Evolutionary conservation across 2,888 invertebrate species (phyloP).

Genomic region (Mylabris sibirica): DNA sequence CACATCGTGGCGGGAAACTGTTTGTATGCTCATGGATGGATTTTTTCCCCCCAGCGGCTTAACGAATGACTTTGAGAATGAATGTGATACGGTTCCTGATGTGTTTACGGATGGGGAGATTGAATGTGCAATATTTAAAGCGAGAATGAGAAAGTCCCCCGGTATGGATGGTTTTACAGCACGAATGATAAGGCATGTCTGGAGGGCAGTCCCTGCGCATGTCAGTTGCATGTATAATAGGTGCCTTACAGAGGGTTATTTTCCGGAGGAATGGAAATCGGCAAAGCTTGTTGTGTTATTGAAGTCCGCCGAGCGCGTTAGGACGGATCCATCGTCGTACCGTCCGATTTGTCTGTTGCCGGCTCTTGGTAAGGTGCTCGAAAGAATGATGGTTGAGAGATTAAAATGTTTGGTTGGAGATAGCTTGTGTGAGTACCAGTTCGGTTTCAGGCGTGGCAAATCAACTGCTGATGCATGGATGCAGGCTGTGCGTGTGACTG

Average conservation of each 20-base stretch:
- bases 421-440: conserved; percentile 16
- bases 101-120: conserved; percentile 14
- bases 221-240: conserved; percentile 14
- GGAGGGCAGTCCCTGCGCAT: conserved; percentile 7
- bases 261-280: conserved; percentile 15
- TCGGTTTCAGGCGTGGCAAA: conserved; percentile 22
- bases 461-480: conserved; percentile 27
- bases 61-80: conserved; percentile 7
- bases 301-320: conserved; percentile 8
- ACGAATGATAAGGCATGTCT: conserved; percentile 11
- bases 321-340: conserved; percentile 13
- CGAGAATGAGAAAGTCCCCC: conserved; percentile 17
- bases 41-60: conserved; percentile 1
- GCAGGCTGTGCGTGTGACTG: background rate
- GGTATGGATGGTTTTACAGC: conserved; percentile 23
- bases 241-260: background rate
- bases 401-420: background rate
- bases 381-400: conserved; percentile 19
- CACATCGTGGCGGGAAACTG: conserved; percentile 12
- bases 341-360: conserved; percentile 21
- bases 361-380: conserved; percentile 27
- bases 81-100: no score
- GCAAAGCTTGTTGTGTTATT: conserved; percentile 10
- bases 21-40: conserved; percentile 11
- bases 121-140: background rate